Base-by-base conservation (phyloP, 2,113 vertebrate species). In the Micromys minutus region DNA sequence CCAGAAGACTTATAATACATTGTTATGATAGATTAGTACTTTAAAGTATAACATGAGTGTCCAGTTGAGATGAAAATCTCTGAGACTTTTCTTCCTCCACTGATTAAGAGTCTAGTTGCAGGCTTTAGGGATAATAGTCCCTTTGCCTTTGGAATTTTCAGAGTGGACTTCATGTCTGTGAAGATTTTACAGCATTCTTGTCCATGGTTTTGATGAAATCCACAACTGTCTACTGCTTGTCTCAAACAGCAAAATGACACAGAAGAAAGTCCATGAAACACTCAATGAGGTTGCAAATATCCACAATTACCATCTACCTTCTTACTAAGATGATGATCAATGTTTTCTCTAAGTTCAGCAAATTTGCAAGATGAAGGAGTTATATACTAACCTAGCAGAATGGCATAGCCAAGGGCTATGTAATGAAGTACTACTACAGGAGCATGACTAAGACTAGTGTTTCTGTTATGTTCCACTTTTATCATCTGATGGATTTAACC, bases 301-400 rank as follows among this genome's bases (percentile, higher is more conserved):
- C 99, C 99, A 24, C 99, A 99, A 79, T 99, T 99, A 98, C 99
- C 99, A 97, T 99, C 99, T 96, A 99, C 98, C 97, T 99, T 99
- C 97, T 99, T 99, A 89, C 99, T 99, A 2, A 99, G 15, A 50
- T 45, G 39, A 26, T 15, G 1, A 29, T 34, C 45, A 50, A 19
- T 34, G 45, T 50, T 47, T 76, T 31, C 74, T 31, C 15, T 77
- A 31, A 50, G 75, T 29, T 50, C 75, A 77, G 15, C 29, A 50
- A 77, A 77, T 77, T 34, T 50, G 15, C 26, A 50, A 77, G 29
- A 19, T 34, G 34, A 1, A 77, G 75, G 26, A 13, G 6, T 57
- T 57, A 3, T 15, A 22, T 81, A 81, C 24, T 36, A 81, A 36
- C 36, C 19, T 24, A 57, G 5, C 26, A 57, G 21, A 80, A 52